phyloP scores from a whole-genome alignment of 2,888 invertebrate species.

The Drosophila bunnanda region DNA sequence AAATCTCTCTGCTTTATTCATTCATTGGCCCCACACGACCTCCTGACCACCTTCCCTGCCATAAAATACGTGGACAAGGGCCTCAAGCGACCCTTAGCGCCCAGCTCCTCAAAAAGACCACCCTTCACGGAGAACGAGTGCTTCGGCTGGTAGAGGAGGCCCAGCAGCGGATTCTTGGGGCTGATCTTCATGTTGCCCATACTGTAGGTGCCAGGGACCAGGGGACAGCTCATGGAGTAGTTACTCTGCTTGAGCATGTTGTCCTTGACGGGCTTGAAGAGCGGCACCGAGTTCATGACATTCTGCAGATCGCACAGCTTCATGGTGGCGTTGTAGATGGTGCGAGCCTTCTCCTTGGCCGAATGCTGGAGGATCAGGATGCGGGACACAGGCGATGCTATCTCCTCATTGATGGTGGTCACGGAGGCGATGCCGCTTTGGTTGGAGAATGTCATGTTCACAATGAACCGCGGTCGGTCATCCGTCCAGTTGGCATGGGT shows the following conservation, averaged over 20 bases:
- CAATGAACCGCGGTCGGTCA: conserved; percentile 59
- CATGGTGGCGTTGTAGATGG: conserved; percentile 68
- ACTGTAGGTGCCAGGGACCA: conserved; percentile 63
- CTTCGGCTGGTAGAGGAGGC: conserved; percentile 60
- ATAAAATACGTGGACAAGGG: conserved; percentile 61
- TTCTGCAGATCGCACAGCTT: conserved; percentile 59
- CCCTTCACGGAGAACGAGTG: conserved; percentile 57
- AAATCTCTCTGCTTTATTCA: conserved; percentile 9
- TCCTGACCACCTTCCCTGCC: conserved; percentile 55
- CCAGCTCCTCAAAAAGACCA: conserved; percentile 58
- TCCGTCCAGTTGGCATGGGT: conserved; percentile 69
- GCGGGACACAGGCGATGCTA: conserved; percentile 54
- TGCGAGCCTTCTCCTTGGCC: conserved; percentile 42
- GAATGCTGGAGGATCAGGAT: conserved; percentile 53
- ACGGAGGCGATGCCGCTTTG: conserved; percentile 56
- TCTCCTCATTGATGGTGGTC: conserved; percentile 64
- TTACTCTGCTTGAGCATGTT: conserved; percentile 65
- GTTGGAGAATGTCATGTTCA: conserved; percentile 74
- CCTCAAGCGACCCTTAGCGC: conserved; percentile 24
- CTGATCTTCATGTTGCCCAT: conserved; percentile 67
- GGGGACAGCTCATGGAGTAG: conserved; percentile 69
- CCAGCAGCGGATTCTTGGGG: conserved; percentile 60
- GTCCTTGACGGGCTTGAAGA: conserved; percentile 66
- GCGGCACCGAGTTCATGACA: conserved; percentile 64
- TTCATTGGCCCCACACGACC: conserved; percentile 54